phyloP scores from a whole-genome alignment of 2,888 invertebrate genomes.

The Spisula subtruncata region DNA sequence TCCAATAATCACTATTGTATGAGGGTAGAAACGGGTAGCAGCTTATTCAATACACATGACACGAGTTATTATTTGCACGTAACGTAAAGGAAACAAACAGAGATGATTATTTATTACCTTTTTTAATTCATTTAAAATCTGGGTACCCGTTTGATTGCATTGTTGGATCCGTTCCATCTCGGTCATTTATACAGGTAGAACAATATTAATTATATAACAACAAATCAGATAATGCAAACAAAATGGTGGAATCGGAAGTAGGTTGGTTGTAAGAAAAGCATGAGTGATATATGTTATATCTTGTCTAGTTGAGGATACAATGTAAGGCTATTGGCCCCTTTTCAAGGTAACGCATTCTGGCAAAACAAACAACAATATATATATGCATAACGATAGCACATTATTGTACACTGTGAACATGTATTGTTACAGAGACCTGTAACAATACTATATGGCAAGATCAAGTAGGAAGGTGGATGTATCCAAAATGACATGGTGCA shows the following conservation, averaged over 20 bases:
- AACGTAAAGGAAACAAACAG: no score
- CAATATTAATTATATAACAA: not conserved
- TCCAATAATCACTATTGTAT: no score
- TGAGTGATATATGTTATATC: not conserved
- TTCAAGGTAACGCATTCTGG: not conserved
- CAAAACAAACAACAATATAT: not conserved
- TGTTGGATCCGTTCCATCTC: no score
- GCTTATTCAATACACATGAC: no score
- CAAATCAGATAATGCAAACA: not conserved
- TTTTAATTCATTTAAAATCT: no score
- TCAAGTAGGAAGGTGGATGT: not conserved
- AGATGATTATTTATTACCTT: no score
- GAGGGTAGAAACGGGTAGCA: no score
- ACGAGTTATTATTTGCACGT: no score
- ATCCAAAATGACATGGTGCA: not conserved
- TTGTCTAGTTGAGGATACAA: not conserved
- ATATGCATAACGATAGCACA: not conserved
- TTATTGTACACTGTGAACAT: not conserved
- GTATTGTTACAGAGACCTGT: not conserved
- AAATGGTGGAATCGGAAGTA: not conserved
- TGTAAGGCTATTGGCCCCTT: conserved; percentile 16
- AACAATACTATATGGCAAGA: not conserved
- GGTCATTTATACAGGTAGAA: not conserved
- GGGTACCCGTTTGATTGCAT: no score
- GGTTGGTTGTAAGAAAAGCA: not conserved